Conservation (phyloP, 2,797 vertebrate genomes). For the Borostomias antarcticus region DNA sequence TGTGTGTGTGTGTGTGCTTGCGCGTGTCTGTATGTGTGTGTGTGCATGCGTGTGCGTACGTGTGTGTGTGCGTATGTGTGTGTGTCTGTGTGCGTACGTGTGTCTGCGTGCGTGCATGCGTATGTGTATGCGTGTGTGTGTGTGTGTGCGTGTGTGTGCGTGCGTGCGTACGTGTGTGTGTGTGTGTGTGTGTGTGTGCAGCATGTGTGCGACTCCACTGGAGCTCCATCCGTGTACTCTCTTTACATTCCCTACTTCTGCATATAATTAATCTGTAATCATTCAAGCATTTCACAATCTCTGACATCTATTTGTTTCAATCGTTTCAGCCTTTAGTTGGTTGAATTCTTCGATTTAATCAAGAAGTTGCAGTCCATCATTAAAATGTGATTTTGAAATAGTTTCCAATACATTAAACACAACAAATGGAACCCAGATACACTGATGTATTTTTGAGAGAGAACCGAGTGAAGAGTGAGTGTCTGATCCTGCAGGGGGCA, state of each 20-base stretch:
- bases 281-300: slow-evolving; percentile 17
- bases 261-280: slow-evolving; percentile 22
- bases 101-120: too few relatives aligned
- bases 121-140: not conserved
- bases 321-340: slow-evolving; percentile 43
- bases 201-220: not conserved
- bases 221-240: not conserved
- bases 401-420: slow-evolving; percentile 66
- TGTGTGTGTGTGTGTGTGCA: too few relatives aligned
- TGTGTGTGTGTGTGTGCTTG: too few relatives aligned
- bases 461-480: slow-evolving; percentile 2
- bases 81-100: too few relatives aligned
- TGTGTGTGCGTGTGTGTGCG: not conserved
- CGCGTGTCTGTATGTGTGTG: not conserved
- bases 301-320: slow-evolving; percentile 33
- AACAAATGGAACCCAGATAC: slow-evolving; percentile 48
- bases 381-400: slow-evolving; percentile 55
- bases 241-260: slow-evolving; percentile 16
- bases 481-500: slow-evolving; percentile 64
- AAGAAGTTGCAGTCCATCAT: slow-evolving; percentile 56
- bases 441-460: slow-evolving; percentile 44
- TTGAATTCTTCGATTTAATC: slow-evolving; percentile 52
- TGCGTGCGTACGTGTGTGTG: not conserved
- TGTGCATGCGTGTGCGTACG: not conserved
- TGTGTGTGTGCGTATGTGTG: not conserved